phyloP scores from a whole-genome alignment of 2,888 invertebrate species.

The Sepiola atlantica region DNA sequence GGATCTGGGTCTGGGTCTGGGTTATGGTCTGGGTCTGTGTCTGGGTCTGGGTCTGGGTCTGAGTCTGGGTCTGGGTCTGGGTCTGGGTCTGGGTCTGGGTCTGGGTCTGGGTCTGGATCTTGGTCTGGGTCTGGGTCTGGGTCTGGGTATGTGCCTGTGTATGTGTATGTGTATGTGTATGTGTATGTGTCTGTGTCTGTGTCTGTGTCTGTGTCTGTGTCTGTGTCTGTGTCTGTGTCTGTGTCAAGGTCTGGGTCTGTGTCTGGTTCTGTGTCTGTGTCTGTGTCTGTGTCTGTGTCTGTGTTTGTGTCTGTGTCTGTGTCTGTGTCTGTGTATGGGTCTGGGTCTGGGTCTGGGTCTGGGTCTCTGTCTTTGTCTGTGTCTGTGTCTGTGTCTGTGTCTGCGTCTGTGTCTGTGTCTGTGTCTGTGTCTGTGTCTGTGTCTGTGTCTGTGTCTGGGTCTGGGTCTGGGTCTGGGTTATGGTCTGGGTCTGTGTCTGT shows the following conservation, averaged over 20 bases:
- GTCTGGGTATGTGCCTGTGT: slow-evolving; percentile 33
- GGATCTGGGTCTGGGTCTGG: no score
- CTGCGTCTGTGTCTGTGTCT: no score
- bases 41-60: no score
- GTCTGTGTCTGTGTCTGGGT: no score
- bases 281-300: slow-evolving; percentile 33
- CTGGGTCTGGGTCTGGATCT: no score
- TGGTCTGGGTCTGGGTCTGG: not conserved
- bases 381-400: no score
- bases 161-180: not conserved
- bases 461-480: no score
- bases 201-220: slow-evolving; percentile 37
- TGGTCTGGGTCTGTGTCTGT: slow-evolving; percentile 33
- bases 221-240: slow-evolving; percentile 23
- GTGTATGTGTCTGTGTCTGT: not conserved
- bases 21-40: no score
- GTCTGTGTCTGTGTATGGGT: slow-evolving; percentile 24
- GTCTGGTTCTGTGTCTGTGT: slow-evolving; percentile 37
- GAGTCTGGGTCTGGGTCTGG: no score
- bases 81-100: slow-evolving; percentile 40
- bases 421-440: no score
- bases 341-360: slow-evolving; percentile 44
- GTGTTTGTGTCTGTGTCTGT: slow-evolving; percentile 38
- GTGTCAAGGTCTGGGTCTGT: slow-evolving; percentile 5
- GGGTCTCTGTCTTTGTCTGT: slow-evolving; percentile 43